These are phyloP conservation scores for Lepidurus apus DNA, from an alignment of 1,140 invertebrate genomes.

Conservation along the genomic window DNA sequence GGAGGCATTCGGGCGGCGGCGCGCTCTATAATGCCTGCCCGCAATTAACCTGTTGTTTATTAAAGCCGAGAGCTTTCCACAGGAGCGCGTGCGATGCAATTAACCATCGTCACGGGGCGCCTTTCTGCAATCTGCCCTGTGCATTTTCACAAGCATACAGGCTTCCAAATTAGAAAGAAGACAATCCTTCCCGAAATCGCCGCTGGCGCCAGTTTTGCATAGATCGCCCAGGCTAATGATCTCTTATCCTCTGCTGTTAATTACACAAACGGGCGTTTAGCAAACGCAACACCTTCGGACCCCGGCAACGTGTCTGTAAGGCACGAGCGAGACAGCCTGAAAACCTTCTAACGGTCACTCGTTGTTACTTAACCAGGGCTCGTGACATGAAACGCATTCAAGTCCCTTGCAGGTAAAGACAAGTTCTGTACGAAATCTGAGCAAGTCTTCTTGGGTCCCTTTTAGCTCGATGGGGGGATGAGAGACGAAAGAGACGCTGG, in stretches of 20 bases:
- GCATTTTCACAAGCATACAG: neutral
- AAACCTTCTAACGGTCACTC: neutral
- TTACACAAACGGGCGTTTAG: neutral
- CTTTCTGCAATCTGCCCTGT: neutral
- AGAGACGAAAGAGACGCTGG: neutral
- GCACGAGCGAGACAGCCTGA: neutral
- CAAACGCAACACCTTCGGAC: neutral
- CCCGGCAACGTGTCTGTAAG: neutral
- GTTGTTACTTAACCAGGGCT: neutral
- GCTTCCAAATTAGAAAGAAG: neutral
- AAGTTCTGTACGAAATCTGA: neutral
- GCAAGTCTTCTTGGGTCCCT: neutral
- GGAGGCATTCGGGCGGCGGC: neutral
- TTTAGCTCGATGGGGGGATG: neutral
- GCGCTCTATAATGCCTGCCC: neutral
- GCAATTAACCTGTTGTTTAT: constrained; percentile 22
- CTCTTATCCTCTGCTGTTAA: neutral
- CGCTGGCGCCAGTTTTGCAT: constrained; percentile 7
- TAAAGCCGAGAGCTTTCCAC: neutral
- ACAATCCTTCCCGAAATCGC: neutral
- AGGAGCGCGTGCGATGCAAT: constrained; percentile 11
- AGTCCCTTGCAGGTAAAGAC: neutral
- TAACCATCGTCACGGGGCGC: neutral
- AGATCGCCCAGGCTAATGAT: neutral
- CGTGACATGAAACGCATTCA: neutral